Base-by-base conservation (phyloP, 1,140 invertebrate genomes). In the Eciton burchellii region DNA sequence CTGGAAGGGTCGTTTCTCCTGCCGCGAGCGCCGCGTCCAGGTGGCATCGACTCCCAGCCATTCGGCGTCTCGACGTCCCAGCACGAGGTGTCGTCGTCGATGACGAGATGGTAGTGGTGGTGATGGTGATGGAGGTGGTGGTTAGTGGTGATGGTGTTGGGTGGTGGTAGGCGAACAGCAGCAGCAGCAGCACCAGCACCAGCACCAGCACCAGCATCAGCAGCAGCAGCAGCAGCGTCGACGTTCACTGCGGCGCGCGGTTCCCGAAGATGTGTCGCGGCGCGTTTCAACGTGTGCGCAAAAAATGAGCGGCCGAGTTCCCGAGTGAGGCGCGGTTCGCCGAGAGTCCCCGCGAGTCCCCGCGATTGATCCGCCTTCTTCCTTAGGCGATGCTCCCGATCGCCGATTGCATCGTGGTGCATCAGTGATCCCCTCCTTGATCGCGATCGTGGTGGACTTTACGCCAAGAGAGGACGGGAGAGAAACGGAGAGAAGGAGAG, bases 221-320 rank as follows among this genome's bases (percentile, higher is more conserved):
- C n/a, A n/a, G n/a, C n/a, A n/a, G n/a, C n/a, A n/a, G n/a, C n/a
- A n/a, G n/a, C n/a, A n/a, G n/a, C 60, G 59, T 65, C 26, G 14
- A 14, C 29, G 68, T 56, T 49, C 54, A 71, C n/a, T 52, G 68
- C 52, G 68, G 41, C 73, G 60, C 6, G 56, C 73, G 11, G 60
- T 21, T 29, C 60, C 45, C 74, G 62, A 88, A 85, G 47, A 92
- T 91, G 91, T 87, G 86, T 73, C 85, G 82, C 47, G 87, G 81
- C 66, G 84, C 57, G 14, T 87, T 89, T 19, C 87, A 85, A 45
- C 85, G 89, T 24, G 90, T 88, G 45, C 84, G 89, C 45, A 89
- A 92, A 91, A 92, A 90, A 90, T 8, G 1, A 24, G 26, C 19
- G 45, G 5, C 14, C 65, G 52, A 57, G 35, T n/a, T 24, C 3